Percentiles rank a stretch among this genome's conserved stretches.
Conservation (phyloP, 92 coral and sea anemone genomes). For the Nematostella vectensis region DNA sequence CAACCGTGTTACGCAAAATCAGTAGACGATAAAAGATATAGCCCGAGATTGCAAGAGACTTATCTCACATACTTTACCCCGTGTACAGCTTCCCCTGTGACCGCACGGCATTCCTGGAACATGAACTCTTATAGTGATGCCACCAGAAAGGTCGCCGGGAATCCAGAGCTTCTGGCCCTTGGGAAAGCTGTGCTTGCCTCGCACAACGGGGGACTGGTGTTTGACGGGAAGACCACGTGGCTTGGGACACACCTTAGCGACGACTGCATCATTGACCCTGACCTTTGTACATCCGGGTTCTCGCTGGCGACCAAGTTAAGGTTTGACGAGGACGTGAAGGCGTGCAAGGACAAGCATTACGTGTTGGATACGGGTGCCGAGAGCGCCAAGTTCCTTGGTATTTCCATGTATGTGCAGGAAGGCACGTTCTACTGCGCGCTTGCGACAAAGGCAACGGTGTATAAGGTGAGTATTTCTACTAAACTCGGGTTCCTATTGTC, state of each 20-base stretch:
- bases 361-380: slow-evolving; percentile 79
- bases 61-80: too few relatives aligned
- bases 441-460: slow-evolving; percentile 45
- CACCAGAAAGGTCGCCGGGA: slow-evolving; percentile 51
- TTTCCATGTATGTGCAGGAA: slow-evolving; percentile 55
- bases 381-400: slow-evolving; percentile 62
- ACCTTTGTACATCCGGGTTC: slow-evolving; percentile 55
- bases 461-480: slow-evolving; percentile 72
- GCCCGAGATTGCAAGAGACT: too few relatives aligned
- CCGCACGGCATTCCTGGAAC: slow-evolving; percentile 74
- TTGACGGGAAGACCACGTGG: slow-evolving; percentile 66
- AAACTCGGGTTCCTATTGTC: neutral
- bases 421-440: slow-evolving; percentile 64
- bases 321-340: slow-evolving; percentile 29
- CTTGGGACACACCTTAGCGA: slow-evolving; percentile 34
- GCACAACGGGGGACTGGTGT: slow-evolving; percentile 44
- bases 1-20: too few relatives aligned
- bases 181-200: slow-evolving; percentile 15
- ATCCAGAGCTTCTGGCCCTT: slow-evolving; percentile 32
- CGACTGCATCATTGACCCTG: slow-evolving; percentile 74
- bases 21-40: too few relatives aligned
- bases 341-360: slow-evolving; percentile 53
- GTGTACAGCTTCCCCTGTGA: slow-evolving; percentile 89
- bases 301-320: slow-evolving; percentile 67
- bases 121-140: slow-evolving; percentile 28